Evolutionary conservation across 2,888 invertebrate genomes (phyloP).

Genomic region (Eupithecia exiguata): DNA sequence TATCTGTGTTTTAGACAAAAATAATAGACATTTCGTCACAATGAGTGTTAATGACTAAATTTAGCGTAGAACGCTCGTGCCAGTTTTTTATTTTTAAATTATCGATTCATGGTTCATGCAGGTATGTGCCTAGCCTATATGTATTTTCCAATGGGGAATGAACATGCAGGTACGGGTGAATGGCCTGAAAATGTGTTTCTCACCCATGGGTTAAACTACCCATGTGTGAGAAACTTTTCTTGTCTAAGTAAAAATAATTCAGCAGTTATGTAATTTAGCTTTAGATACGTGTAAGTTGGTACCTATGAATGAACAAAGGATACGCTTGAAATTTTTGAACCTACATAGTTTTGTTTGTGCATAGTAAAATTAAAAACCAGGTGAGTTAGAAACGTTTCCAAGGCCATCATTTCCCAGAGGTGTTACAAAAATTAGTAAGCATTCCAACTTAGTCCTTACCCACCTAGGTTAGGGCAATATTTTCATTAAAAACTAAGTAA

Average conservation of each 20-base stretch:
- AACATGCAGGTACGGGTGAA: conserved; percentile 3
- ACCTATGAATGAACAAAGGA: background rate
- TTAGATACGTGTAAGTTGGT: background rate
- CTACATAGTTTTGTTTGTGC: background rate
- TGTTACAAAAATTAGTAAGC: background rate
- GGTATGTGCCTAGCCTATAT: background rate
- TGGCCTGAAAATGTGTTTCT: conserved; percentile 10
- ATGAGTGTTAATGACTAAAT: conserved; percentile 7
- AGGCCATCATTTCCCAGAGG: conserved; percentile 9
- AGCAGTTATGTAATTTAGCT: background rate
- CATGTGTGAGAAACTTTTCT: too few relatives aligned
- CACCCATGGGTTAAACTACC: background rate
- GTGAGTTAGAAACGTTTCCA: background rate
- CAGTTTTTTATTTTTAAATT: conserved; percentile 11
- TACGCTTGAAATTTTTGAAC: background rate
- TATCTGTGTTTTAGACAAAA: background rate
- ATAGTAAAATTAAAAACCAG: background rate
- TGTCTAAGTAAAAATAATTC: background rate
- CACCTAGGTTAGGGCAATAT: background rate
- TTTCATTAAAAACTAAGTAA: background rate
- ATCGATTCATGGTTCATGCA: conserved; percentile 17
- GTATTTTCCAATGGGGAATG: conserved; percentile 3
- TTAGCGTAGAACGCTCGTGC: background rate
- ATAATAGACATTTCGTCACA: conserved; percentile 1
- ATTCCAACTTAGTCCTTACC: conserved; percentile 1